A percentile compares a stretch with the other conserved stretches of the same genome.
Conservation (phyloP, 2,888 invertebrate species). For the Tetragnatha montana region DNA sequence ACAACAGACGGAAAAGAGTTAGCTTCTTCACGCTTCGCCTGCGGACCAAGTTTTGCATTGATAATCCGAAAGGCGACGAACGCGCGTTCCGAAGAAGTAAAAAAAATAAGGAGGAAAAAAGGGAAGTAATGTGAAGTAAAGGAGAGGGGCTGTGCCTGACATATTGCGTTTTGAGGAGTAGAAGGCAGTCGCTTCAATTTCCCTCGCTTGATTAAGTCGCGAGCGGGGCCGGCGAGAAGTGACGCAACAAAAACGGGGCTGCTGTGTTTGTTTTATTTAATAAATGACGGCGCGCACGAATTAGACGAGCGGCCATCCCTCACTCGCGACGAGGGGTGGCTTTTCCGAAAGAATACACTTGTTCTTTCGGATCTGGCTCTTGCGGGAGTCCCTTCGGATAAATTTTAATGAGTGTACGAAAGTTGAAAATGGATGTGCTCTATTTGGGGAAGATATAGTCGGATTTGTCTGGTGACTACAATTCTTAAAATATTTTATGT, state of each 20-base stretch:
- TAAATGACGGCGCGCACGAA: not conserved
- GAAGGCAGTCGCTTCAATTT: constrained; percentile 56
- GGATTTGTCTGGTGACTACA: no score
- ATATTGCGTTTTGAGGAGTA: constrained; percentile 63
- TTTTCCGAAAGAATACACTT: no score
- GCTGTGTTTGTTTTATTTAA: not conserved
- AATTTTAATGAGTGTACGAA: no score
- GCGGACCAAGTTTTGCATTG: constrained; percentile 69
- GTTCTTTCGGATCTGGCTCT: no score
- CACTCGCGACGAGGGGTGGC: not conserved
- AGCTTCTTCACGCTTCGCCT: constrained; percentile 59
- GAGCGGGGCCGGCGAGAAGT: not conserved
- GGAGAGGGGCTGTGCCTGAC: constrained; percentile 50
- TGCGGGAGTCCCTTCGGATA: no score
- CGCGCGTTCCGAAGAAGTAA: constrained; percentile 26
- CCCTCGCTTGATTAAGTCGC: constrained; percentile 59
- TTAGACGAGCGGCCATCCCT: not conserved
- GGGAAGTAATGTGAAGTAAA: constrained; percentile 10
- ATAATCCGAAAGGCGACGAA: constrained; percentile 67
- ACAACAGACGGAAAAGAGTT: constrained; percentile 39
- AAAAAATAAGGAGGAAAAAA: constrained; percentile 24
- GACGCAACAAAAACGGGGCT: not conserved
- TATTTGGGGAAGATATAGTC: no score
- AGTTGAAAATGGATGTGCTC: no score
- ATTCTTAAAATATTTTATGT: no score